Base-by-base conservation (phyloP, 64 coral and sea anemone species). In the Montipora cactus region DNA sequence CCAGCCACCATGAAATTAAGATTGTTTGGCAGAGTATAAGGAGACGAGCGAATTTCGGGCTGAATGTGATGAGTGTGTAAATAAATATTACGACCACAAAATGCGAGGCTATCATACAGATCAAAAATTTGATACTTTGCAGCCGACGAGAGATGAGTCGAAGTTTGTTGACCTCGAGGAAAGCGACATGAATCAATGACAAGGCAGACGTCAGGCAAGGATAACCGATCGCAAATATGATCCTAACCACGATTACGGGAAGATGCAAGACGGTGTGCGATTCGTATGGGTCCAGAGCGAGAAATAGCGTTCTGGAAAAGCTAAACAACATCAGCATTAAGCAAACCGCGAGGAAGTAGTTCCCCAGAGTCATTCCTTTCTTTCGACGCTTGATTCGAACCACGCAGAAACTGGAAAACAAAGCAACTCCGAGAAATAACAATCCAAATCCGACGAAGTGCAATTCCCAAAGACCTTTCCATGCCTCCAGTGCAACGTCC, bases 141-240 rank as follows among this genome's bases (percentile, higher is more conserved):
- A 96, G 92, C 55, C 92, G 93, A 72, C 79, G 90, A 1, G 89
- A 74, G 15, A 96, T 91, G 0, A 79, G 23, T 21, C 78, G 23
- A 4, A 96, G 74, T 67, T 88, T 91, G 67, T 96, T 96, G 2
- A 96, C 95, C 72, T 96, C 87, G 14, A 96, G 84, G 79, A 96
- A 96, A 16, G 95, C 95, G 68, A 96, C 87, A 45, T 96, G 87
- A 87, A 96, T 96, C 19, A 96, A 88, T 2, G 95, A 91, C 49
- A 96, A 94, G 0, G 87, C 88, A 0, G 92, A 96, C 2, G 95
- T 94, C 15, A 94, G n/a, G 66, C 95, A 96, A 1, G 95, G 91
- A 55, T 96, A 96, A 19, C 95, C 95, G 8, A 96, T 75, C 14
- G 91, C 95, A 21, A 96, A 96, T 5, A 96, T 8, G 6, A 96